Evolutionary conservation across 2,113 vertebrate genomes (phyloP).

Genomic region (Hipposideros armiger): DNA sequence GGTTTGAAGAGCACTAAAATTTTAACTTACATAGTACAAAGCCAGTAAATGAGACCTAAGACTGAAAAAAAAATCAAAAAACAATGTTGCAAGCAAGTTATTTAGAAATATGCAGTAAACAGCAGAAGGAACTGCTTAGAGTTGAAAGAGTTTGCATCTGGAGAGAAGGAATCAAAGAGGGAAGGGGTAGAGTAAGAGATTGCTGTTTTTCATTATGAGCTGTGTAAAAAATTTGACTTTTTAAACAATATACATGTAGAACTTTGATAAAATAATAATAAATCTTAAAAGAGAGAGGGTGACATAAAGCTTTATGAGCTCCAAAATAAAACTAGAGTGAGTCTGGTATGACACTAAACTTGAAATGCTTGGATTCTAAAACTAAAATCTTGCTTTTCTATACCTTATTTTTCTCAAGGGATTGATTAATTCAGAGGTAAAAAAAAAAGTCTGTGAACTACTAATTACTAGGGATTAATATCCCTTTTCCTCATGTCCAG

Average conservation of each 20-base stretch:
- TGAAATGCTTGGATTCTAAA: conserved; percentile 39
- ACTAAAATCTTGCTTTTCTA: conserved; percentile 32
- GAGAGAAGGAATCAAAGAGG: background rate
- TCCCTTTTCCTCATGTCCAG: conserved; percentile 47
- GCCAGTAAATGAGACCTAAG: background rate
- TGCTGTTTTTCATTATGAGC: background rate
- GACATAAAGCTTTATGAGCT: background rate
- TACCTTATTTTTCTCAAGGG: background rate
- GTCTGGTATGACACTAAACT: background rate
- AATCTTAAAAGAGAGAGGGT: background rate
- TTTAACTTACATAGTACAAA: background rate
- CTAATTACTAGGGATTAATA: conserved; percentile 74
- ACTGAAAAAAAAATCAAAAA: background rate
- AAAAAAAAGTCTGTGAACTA: conserved; percentile 1
- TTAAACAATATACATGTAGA: conserved; percentile 2
- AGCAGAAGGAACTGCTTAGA: background rate
- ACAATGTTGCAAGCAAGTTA: background rate
- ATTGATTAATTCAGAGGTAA: conserved; percentile 60
- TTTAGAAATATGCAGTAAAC: background rate
- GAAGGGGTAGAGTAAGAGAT: background rate
- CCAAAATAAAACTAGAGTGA: conserved; percentile 8
- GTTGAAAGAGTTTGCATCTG: background rate
- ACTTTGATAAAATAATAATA: conserved; percentile 50
- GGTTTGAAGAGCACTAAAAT: background rate
- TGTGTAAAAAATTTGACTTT: conserved; percentile 37